phyloP scores from a whole-genome alignment of 2,888 invertebrate species.

The Asteroscopus sphinx region DNA sequence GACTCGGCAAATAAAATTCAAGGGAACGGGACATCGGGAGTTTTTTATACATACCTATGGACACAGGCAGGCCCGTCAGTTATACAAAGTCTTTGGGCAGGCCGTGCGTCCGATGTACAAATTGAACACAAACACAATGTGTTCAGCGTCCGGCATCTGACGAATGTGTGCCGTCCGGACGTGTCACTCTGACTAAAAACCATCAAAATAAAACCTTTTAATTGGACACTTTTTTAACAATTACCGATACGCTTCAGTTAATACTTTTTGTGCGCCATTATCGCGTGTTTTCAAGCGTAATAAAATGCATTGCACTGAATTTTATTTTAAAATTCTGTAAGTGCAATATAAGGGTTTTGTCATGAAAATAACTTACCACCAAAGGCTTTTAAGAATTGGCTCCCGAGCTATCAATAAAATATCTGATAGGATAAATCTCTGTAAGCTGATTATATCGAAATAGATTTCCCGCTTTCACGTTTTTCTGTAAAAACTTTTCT shows the following conservation, averaged over 20 bases:
- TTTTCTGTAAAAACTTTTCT: neutral
- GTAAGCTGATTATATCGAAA: constrained; percentile 7
- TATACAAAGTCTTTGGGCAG: too few relatives aligned
- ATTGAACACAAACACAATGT: constrained; percentile 24
- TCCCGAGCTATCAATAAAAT: constrained; percentile 12
- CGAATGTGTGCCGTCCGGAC: neutral
- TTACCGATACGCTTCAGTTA: neutral
- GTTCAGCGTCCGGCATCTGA: neutral
- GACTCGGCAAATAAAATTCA: too few relatives aligned
- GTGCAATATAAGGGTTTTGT: too few relatives aligned
- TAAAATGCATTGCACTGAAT: neutral
- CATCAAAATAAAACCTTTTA: constrained; percentile 11
- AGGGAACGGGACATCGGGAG: neutral
- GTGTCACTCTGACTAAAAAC: constrained; percentile 6
- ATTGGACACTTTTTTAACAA: constrained; percentile 14
- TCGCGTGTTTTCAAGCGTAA: neutral
- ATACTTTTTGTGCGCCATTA: neutral
- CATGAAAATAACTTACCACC: neutral
- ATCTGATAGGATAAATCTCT: neutral
- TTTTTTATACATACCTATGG: neutral
- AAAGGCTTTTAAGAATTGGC: too few relatives aligned
- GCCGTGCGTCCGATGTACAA: too few relatives aligned
- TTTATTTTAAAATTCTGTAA: constrained; percentile 1
- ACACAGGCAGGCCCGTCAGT: too few relatives aligned
- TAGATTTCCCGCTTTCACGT: constrained; percentile 6